A percentile compares a stretch with the other conserved stretches of the same genome.
phyloP scores from a whole-genome alignment of 2,797 vertebrate genomes.

The Chelon labrosus region DNA sequence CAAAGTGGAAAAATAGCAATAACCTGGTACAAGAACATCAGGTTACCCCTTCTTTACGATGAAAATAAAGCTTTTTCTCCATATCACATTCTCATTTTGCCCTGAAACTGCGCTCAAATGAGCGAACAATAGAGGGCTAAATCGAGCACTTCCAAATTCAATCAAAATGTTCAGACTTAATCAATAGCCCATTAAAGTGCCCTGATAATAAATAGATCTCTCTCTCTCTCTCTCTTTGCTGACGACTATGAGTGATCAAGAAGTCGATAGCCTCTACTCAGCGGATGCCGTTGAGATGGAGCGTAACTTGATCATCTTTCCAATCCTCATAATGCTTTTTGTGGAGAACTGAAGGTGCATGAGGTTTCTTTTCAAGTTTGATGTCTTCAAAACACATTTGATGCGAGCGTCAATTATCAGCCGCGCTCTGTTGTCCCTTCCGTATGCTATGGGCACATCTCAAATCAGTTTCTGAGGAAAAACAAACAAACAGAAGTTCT shows the following conservation, averaged over 20 bases:
- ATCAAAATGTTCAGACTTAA: constrained; percentile 43
- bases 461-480: not conserved
- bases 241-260: constrained; percentile 37
- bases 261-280: constrained; percentile 22
- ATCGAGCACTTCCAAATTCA: constrained; percentile 38
- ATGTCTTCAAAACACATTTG: not conserved
- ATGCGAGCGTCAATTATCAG: not conserved
- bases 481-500: not conserved
- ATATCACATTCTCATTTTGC: too few species aligned
- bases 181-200: constrained; percentile 24
- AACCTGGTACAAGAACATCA: too few species aligned
- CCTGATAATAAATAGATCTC: constrained; percentile 23
- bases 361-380: too few species aligned
- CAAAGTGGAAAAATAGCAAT: too few species aligned
- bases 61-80: too few species aligned
- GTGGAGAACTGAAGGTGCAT: too few species aligned
- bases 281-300: not conserved
- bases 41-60: too few species aligned
- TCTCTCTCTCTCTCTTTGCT: not conserved
- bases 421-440: not conserved
- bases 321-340: constrained; percentile 19
- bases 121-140: not conserved
- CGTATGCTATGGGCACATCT: not conserved
- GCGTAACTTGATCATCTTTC: constrained; percentile 10
- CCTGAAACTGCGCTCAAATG: not conserved